phyloP scores from a whole-genome alignment of 1,140 invertebrate genomes.

The Lerema accius region DNA sequence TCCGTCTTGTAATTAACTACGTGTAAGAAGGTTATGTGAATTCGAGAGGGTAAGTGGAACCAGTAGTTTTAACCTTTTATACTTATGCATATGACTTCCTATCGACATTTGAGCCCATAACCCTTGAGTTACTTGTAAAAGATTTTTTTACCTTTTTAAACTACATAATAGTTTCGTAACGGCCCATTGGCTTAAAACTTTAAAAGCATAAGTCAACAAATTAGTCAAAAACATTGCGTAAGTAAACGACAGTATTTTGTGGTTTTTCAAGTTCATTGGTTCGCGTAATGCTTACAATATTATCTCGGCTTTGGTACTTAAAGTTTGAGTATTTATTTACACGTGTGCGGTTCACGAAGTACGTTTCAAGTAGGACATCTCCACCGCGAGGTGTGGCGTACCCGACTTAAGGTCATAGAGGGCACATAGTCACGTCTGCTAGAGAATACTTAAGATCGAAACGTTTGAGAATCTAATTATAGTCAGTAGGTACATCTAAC shows the following conservation, averaged over 20 bases:
- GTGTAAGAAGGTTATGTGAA: slow-evolving; percentile 38
- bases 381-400: slow-evolving; percentile 18
- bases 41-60: slow-evolving; percentile 31
- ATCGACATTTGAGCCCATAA: slow-evolving; percentile 11
- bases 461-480: slow-evolving; percentile 46
- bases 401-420: slow-evolving; percentile 31
- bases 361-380: slow-evolving; percentile 29
- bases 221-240: slow-evolving; percentile 7
- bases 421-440: slow-evolving; percentile 37
- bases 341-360: slow-evolving; percentile 16
- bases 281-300: not conserved
- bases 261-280: not conserved
- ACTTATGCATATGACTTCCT: slow-evolving; percentile 12
- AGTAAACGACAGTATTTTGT: slow-evolving; percentile 10
- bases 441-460: slow-evolving; percentile 41
- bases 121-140: not conserved
- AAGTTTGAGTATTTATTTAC: slow-evolving; percentile 20
- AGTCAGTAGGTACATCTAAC: slow-evolving; percentile 28
- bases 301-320: slow-evolving; percentile 12
- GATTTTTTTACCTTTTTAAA: slow-evolving; percentile 2
- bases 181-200: slow-evolving; percentile 13
- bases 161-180: not conserved
- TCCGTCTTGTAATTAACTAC: slow-evolving; percentile 41
- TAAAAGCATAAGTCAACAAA: not conserved
- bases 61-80: slow-evolving; percentile 19